Conservation (phyloP, 2,113 vertebrate species). For the Erinaceus europaeus region DNA sequence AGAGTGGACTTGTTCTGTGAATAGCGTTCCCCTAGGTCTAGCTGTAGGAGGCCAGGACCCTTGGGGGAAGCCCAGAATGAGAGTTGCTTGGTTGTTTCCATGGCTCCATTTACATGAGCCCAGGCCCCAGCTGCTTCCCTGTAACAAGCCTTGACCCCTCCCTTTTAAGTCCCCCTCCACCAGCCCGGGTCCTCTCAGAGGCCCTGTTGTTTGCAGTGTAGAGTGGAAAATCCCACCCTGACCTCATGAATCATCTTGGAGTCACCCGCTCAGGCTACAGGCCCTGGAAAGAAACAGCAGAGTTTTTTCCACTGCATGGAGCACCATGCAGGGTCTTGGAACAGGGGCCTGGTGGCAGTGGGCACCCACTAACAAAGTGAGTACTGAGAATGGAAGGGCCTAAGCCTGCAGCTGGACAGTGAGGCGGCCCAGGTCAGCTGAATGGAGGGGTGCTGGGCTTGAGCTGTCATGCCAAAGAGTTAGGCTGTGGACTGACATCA, state of each 20-base stretch:
- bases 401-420: neutral
- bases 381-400: constrained; percentile 40
- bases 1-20: constrained; percentile 34
- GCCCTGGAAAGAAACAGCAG: constrained; percentile 72
- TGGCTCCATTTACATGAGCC: neutral
- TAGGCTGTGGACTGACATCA: neutral
- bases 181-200: constrained; percentile 63
- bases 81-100: constrained; percentile 24
- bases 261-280: constrained; percentile 70
- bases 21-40: constrained; percentile 3
- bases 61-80: neutral
- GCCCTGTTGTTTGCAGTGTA: constrained; percentile 70
- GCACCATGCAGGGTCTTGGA: constrained; percentile 67
- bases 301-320: constrained; percentile 76
- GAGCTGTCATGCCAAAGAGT: neutral
- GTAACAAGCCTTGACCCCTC: constrained; percentile 7
- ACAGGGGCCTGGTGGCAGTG: constrained; percentile 39
- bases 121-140: constrained; percentile 24
- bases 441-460: neutral
- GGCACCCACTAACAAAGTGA: constrained; percentile 42
- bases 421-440: neutral
- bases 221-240: constrained; percentile 82
- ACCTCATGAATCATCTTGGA: constrained; percentile 79
- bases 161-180: neutral
- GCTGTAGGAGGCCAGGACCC: neutral